phyloP scores from a whole-genome alignment of 2,113 vertebrate genomes.

The Scatophagus argus region DNA sequence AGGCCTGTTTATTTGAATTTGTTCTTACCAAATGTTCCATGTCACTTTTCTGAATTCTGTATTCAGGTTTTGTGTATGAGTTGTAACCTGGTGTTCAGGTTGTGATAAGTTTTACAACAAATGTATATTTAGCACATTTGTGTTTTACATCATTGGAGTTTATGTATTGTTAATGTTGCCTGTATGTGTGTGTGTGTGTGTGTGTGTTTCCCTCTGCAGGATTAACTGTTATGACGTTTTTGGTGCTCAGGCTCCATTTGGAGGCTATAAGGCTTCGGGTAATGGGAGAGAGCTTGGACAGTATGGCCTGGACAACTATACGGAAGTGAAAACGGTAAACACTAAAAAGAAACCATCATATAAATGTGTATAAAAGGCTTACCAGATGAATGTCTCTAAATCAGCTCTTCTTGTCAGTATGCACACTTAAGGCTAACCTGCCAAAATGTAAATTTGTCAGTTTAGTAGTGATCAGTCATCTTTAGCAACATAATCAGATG shows the following conservation, averaged over 20 bases:
- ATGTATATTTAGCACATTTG: neutral
- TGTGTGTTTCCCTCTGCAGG: constrained; percentile 79
- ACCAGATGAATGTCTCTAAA: too few relatives aligned
- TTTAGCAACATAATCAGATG: neutral
- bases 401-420: neutral
- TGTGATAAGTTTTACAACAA: neutral
- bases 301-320: constrained; percentile 91
- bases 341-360: neutral
- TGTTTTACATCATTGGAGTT: neutral
- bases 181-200: neutral
- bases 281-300: constrained; percentile 93
- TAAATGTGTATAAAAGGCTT: neutral
- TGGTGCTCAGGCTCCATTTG: constrained; percentile 92
- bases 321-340: constrained; percentile 95
- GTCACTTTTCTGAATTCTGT: too few relatives aligned
- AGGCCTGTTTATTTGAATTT: too few relatives aligned
- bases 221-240: constrained; percentile 97
- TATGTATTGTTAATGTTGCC: neutral
- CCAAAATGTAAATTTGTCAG: neutral
- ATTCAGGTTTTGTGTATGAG: too few relatives aligned
- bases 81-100: too few relatives aligned
- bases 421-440: neutral
- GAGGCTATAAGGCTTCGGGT: constrained; percentile 96
- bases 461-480: neutral
- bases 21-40: too few relatives aligned